A percentile compares a stretch with the other conserved stretches of the same genome.
phyloP scores from a whole-genome alignment of 1,140 invertebrate species.

The Zaprionus inermis region DNA sequence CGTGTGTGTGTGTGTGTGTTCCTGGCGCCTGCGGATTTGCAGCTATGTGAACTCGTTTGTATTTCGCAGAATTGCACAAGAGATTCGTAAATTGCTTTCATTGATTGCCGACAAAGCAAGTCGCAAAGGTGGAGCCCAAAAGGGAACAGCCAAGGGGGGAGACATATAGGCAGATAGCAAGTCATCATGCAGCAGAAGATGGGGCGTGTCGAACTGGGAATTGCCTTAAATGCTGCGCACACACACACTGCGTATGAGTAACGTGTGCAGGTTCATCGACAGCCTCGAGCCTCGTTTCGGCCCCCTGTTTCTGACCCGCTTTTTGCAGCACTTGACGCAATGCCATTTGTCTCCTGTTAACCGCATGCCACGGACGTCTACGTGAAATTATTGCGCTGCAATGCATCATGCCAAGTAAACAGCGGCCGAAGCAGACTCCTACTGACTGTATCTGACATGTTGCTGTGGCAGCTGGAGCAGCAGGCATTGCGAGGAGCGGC shows the following conservation, averaged over 20 bases:
- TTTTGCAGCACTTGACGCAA: conserved; percentile 21
- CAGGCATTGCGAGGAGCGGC: conserved; percentile 1
- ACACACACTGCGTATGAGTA: conserved; percentile 34
- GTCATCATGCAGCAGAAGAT: background rate
- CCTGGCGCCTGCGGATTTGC: conserved; percentile 39
- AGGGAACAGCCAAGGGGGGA: background rate
- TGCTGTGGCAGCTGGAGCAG: conserved; percentile 35
- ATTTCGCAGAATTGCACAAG: conserved; percentile 70
- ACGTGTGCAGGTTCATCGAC: conserved; percentile 28
- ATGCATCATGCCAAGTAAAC: conserved; percentile 79
- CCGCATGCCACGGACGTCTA: conserved; percentile 70
- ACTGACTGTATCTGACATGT: conserved; percentile 59
- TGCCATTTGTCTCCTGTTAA: conserved; percentile 43
- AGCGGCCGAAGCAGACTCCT: conserved; percentile 39
- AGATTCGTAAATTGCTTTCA: conserved; percentile 80
- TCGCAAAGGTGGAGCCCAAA: conserved; percentile 25
- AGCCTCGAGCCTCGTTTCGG: background rate
- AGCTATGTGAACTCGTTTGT: conserved; percentile 64
- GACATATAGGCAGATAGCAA: background rate
- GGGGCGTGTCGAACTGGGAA: conserved; percentile 25
- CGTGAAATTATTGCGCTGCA: conserved; percentile 79
- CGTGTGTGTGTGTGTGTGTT: conserved; percentile 31
- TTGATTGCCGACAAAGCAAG: conserved; percentile 73
- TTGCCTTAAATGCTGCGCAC: conserved; percentile 29
- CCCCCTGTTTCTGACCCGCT: conserved; percentile 22